phyloP scores from a whole-genome alignment of 2,888 invertebrate genomes.

The Aproaerema taeniolella region DNA sequence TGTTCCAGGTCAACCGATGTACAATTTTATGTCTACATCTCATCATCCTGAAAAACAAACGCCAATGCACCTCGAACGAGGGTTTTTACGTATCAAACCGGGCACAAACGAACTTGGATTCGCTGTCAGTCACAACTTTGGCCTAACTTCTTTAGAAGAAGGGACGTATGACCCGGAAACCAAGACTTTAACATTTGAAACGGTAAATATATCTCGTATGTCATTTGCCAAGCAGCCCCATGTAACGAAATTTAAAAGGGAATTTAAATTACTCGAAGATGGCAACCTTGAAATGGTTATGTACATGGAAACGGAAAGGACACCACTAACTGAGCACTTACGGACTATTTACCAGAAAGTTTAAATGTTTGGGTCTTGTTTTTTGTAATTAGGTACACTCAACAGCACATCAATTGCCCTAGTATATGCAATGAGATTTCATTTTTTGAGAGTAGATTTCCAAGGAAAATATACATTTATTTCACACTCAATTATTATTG shows the following conservation, averaged over 20 bases:
- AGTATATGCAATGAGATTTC: too few species aligned
- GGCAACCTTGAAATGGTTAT: constrained; percentile 59
- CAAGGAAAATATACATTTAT: too few species aligned
- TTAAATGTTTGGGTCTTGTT: constrained; percentile 10
- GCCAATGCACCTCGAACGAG: constrained; percentile 80
- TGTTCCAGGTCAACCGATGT: constrained; percentile 76
- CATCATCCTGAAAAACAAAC: constrained; percentile 68
- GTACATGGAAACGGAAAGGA: constrained; percentile 76
- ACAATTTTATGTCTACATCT: constrained; percentile 73
- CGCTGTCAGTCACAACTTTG: constrained; percentile 79
- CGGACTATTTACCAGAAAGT: constrained; percentile 64
- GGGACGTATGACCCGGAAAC: constrained; percentile 58
- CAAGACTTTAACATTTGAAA: constrained; percentile 65
- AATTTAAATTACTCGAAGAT: constrained; percentile 40
- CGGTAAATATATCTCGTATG: constrained; percentile 64
- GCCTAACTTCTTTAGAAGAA: constrained; percentile 78
- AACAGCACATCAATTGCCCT: too few species aligned
- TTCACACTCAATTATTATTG: too few species aligned
- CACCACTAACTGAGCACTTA: constrained; percentile 74
- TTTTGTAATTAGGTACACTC: too few species aligned
- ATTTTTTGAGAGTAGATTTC: too few species aligned
- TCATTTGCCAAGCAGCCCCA: constrained; percentile 71
- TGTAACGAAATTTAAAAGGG: constrained; percentile 64
- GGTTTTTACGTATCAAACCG: constrained; percentile 77
- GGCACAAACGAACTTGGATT: constrained; percentile 72